phyloP scores from a whole-genome alignment of 2,888 invertebrate species.

The Caprella mutica region DNA sequence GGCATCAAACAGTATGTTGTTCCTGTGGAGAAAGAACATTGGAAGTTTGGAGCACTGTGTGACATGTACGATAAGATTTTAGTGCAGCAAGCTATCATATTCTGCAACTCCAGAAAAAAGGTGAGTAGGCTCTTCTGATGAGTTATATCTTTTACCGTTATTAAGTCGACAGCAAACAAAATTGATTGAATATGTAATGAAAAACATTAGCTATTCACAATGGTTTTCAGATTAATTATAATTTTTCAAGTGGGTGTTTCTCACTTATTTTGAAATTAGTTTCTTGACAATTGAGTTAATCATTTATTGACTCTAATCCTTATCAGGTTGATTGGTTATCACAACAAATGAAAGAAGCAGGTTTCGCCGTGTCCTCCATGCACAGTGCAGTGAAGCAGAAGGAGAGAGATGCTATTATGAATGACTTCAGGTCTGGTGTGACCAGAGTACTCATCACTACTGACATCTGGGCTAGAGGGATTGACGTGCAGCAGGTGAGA shows the following conservation, averaged over 20 bases:
- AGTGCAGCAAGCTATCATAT: slow-evolving; percentile 97
- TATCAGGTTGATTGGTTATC: slow-evolving; percentile 88
- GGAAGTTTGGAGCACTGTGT: slow-evolving; percentile 98
- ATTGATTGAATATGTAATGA: too few relatives aligned
- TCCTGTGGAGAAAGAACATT: slow-evolving; percentile 96
- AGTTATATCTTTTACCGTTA: too few relatives aligned
- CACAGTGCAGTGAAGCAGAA: slow-evolving; percentile 97
- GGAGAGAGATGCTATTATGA: slow-evolving; percentile 97
- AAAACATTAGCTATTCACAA: not conserved
- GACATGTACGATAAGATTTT: slow-evolving; percentile 97
- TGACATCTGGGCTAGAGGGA: slow-evolving; percentile 98
- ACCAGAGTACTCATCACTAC: slow-evolving; percentile 93
- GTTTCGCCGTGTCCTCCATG: slow-evolving; percentile 98
- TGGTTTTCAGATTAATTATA: not conserved
- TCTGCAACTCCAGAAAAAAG: slow-evolving; percentile 94
- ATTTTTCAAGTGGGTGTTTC: too few relatives aligned
- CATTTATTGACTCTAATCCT: not conserved
- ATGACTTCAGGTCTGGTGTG: slow-evolving; percentile 89
- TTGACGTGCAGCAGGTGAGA: slow-evolving; percentile 84
- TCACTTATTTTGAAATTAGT: too few relatives aligned
- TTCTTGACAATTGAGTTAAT: too few relatives aligned
- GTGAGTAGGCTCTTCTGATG: too few relatives aligned
- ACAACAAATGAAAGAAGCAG: slow-evolving; percentile 97
- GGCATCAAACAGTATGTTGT: slow-evolving; percentile 99
- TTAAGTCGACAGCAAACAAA: too few relatives aligned